Base-by-base conservation (phyloP, 2,888 invertebrate genomes). In the Standfussiana lucernea region DNA sequence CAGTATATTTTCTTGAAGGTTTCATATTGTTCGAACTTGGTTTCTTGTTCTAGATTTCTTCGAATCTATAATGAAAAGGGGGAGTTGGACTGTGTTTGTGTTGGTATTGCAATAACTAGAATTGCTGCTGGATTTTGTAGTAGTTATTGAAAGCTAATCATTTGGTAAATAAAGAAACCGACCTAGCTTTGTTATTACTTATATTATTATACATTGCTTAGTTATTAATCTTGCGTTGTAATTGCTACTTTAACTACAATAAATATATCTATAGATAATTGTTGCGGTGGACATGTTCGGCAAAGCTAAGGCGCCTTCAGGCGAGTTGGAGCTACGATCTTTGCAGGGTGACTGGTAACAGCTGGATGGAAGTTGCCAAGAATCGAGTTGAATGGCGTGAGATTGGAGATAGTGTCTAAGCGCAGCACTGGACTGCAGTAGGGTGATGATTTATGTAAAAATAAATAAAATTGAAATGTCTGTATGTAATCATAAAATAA, bases 1-100 rank as follows among this genome's bases (percentile, higher is more conserved):
- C 1, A 11, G 53, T 56, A 50, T 73, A 45, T 66, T 64, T 82
- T 53, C 40, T 65, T 53, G 11, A 50, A 77, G 6, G n/a, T 59
- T 83, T 67, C 21, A 32, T 67, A 68, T 45, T 40, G 42, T 64
- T 42, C 24, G 0, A 64, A 59, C 24, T 65, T 66, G 32, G 50
- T 15, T 70, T 53, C 24, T 37, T 56, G 35, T 45, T 32, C 3
- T 28, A 32, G 5, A 40, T 40, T 59, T 59, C 18, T 70, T 67
- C 8, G 18, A 45, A 42, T 50, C 24, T 35, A 24, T 21, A 15
- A 35, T 7, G 15, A 24, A 32, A 45, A 71, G 2, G 18, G 62
- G 35, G 2, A 37, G 11, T 59, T 53, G 4, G 7, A 15, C 6
- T 45, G 3, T 45, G 21, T 45, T 32, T 75, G 35, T 42, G 28